Conservation (phyloP, 2,113 vertebrate genomes). For the Apus apus region DNA sequence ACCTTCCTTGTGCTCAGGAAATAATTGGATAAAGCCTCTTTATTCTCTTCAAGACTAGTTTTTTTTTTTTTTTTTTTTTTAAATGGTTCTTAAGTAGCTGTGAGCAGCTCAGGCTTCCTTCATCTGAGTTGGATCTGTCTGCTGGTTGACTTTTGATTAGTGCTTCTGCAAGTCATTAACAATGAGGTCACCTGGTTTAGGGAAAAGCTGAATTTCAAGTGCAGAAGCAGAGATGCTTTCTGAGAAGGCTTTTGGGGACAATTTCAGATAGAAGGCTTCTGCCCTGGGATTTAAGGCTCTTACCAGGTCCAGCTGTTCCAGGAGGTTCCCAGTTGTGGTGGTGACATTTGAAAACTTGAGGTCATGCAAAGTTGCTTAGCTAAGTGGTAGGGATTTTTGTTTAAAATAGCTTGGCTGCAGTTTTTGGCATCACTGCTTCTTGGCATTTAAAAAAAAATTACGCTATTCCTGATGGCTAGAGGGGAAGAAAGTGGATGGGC, state of each 20-base stretch:
- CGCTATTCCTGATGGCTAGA: neutral
- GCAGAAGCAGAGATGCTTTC: neutral
- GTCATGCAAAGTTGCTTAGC: fast-evolving
- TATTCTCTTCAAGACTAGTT: neutral
- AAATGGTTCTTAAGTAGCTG: neutral
- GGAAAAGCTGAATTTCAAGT: neutral
- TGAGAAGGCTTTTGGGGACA: neutral
- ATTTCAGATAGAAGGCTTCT: neutral
- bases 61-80: neutral
- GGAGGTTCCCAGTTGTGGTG: neutral
- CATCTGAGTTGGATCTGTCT: neutral
- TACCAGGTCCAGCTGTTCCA: neutral
- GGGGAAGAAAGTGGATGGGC: neutral
- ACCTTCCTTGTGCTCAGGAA: neutral
- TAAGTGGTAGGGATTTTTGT: neutral
- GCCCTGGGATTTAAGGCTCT: neutral
- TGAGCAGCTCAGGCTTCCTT: neutral
- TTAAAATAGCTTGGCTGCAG: neutral
- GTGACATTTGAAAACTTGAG: neutral
- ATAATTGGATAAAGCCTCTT: neutral
- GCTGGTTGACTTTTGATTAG: neutral
- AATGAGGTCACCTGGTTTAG: neutral
- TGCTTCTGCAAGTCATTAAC: neutral
- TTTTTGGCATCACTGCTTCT: neutral
- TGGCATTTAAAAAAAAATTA: too few species aligned